Base-by-base conservation (phyloP, 2,113 vertebrate species). In the Leptobrachium leishanense region DNA sequence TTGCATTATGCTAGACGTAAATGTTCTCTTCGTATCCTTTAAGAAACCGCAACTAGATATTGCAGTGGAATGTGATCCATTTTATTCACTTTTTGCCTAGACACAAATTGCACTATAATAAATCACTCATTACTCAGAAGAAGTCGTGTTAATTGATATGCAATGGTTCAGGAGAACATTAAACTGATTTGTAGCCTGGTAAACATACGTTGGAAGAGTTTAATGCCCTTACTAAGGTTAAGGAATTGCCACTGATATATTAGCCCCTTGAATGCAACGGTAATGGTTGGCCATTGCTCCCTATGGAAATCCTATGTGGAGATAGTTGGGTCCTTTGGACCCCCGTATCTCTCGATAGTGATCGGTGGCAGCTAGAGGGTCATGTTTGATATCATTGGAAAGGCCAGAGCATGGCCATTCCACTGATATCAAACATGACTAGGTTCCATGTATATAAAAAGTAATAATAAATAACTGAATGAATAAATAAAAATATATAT, bases 21-120 rank as follows among this genome's bases (percentile, higher is more conserved):
- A 20, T 12, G 0, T 72, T 75, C 71, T 2, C 20, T 11, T 66
- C 65, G 68, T 76, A 82, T 80, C 72, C 81, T 85, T 73, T 84
- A 79, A 76, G 78, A 83, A 87, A 84, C 62, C 46, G 8, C 3
- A 6, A 79, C 79, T 73, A 73, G 84, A 75, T 74, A 83, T 81
- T 85, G 70, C 78, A 43, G 39, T 79, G 75, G 41, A 69, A 85
- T 85, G 68, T 68, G 76, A 85, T 84, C 82, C 81, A 9, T 85
- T 90, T 88, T 65, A 62, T 78, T 7, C 65, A 2, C 74, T 81
- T 84, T 68, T 85, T 82, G 71, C 64, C 76, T 50, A 78, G 83
- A 76, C n/a, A 0, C 57, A 46, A 68, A 67, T 72, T 62, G 65
- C 68, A 68, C 72, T n/a, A 0, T 83, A 80, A 81, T 69, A 67